These are phyloP conservation scores for Pseudocheirus occidentalis DNA, from an alignment of 2,797 vertebrate genomes.

Conservation along the genomic window DNA sequence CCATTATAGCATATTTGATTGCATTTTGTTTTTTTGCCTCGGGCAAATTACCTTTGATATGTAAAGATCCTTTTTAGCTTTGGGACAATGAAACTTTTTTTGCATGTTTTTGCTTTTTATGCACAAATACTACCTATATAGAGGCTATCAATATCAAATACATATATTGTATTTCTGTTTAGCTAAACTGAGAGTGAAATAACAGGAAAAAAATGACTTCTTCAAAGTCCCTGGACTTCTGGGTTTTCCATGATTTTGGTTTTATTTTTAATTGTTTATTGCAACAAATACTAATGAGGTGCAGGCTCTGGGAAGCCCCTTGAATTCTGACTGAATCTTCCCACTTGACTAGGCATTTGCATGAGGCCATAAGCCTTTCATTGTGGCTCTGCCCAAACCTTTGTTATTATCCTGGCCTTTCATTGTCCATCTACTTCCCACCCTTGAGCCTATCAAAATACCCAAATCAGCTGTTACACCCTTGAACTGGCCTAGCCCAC, in stretches of 20 bases:
- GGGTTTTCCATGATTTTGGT: neutral
- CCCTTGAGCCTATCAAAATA: too few relatives aligned
- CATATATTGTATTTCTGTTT: neutral
- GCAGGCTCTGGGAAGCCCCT: too few relatives aligned
- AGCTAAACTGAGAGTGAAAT: neutral
- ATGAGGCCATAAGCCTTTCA: too few relatives aligned
- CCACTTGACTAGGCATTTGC: too few relatives aligned
- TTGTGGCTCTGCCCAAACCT: too few relatives aligned
- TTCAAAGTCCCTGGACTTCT: neutral
- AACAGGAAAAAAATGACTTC: neutral
- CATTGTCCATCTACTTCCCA: too few relatives aligned
- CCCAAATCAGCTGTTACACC: too few relatives aligned
- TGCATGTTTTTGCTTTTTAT: neutral
- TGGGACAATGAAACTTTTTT: neutral
- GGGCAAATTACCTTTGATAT: neutral
- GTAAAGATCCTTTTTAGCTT: neutral
- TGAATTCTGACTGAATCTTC: too few relatives aligned
- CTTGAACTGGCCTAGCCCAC: too few relatives aligned
- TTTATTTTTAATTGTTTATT: neutral
- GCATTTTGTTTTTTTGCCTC: constrained; percentile 19
- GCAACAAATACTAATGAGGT: neutral
- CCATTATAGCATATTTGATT: neutral
- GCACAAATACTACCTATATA: neutral
- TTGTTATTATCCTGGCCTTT: too few relatives aligned
- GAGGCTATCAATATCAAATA: neutral